These are phyloP conservation scores for Myotis daubentonii DNA, from an alignment of 2,797 vertebrate genomes.

Conservation along the genomic window DNA sequence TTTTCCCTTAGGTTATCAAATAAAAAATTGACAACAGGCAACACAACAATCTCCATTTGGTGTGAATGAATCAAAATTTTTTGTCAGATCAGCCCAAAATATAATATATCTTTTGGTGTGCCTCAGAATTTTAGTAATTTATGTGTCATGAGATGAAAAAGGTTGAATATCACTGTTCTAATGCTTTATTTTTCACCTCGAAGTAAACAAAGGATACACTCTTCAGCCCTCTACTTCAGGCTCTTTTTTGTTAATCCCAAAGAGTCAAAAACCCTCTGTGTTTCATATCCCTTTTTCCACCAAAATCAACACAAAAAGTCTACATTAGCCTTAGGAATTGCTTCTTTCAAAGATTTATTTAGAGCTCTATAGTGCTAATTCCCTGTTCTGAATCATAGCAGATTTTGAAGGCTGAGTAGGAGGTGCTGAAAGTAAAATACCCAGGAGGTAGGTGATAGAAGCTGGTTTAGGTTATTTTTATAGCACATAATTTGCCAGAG, in stretches of 20 bases:
- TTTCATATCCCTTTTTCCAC: constrained; percentile 14
- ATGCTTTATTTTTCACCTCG: background rate
- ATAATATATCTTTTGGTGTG: background rate
- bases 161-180: background rate
- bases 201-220: background rate
- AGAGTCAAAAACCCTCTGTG: constrained; percentile 2
- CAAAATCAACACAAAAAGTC: constrained; percentile 26
- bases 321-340: constrained; percentile 30
- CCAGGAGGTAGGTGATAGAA: constrained; percentile 28
- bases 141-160: background rate
- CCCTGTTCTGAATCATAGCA: constrained; percentile 70
- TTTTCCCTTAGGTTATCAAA: background rate
- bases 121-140: background rate
- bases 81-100: background rate
- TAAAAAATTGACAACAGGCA: background rate
- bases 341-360: constrained; percentile 42
- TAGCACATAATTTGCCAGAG: constrained; percentile 43
- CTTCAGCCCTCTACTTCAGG: background rate
- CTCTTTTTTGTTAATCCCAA: constrained; percentile 31
- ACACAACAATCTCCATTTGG: background rate
- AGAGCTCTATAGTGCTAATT: constrained; percentile 41
- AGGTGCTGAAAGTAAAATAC: constrained; percentile 46
- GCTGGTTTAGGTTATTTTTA: constrained; percentile 59
- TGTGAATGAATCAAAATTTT: background rate
- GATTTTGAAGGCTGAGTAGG: constrained; percentile 68